Evolutionary conservation across 2,113 vertebrate species (phyloP).

Genomic region (Anguilla rostrata): DNA sequence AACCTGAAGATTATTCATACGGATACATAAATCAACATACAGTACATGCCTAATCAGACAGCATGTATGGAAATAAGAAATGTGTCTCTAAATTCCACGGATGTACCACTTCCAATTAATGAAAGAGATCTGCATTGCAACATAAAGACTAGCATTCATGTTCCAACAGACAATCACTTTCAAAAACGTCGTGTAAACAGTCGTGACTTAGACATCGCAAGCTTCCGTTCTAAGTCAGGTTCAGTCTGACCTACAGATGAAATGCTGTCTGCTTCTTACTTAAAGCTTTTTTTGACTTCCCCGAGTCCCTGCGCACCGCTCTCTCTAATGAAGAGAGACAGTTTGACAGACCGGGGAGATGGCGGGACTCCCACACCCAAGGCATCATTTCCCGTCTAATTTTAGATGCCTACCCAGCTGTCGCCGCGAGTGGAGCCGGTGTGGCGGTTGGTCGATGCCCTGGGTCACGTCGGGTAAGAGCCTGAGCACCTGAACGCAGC

Average conservation of each 20-base stretch:
- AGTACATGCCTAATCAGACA: too few species aligned
- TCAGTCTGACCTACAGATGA: constrained; percentile 20
- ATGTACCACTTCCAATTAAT: too few species aligned
- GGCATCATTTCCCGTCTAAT: constrained; percentile 37
- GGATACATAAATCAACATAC: too few species aligned
- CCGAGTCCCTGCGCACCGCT: constrained; percentile 35
- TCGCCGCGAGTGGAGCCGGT: constrained; percentile 36
- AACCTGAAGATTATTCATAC: too few species aligned
- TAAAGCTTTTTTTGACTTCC: constrained; percentile 49
- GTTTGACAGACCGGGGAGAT: constrained; percentile 40
- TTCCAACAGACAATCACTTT: constrained; percentile 21
- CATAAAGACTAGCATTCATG: background rate
- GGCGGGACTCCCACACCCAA: constrained; percentile 24
- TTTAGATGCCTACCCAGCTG: constrained; percentile 40
- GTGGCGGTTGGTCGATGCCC: background rate
- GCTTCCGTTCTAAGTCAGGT: constrained; percentile 25
- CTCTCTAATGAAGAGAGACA: constrained; percentile 46
- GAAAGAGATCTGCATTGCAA: background rate
- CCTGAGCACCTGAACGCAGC: background rate
- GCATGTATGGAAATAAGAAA: too few species aligned
- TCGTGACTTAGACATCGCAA: constrained; percentile 34
- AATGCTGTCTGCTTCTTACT: constrained; percentile 37
- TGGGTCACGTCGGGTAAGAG: constrained; percentile 21
- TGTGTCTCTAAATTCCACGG: too few species aligned
- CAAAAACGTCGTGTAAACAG: constrained; percentile 36